Base-by-base conservation (phyloP, 1,140 invertebrate species). In the Papilio xuthus region DNA sequence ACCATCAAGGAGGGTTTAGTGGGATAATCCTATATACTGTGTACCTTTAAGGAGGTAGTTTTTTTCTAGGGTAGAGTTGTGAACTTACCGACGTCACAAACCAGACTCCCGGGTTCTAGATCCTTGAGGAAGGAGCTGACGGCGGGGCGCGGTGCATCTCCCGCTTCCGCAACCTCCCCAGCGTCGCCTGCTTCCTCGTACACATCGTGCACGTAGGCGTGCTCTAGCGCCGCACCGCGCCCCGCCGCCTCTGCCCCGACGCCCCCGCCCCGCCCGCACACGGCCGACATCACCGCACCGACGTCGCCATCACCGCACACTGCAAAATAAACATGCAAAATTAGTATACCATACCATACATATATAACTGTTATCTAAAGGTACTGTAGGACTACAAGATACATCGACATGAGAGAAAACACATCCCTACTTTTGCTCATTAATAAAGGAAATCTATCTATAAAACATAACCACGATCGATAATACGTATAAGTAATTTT, bases 131-230 rank as follows among this genome's bases (percentile, higher is more conserved):
- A 99, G 86, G 97, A 96, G 85, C 96, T 96, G 74, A 99, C 97
- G 83, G 96, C 95, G 26, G 98, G 96, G 77, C 94, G 96, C 28
- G 96, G 96, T 93, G 96, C 96, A 81, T 97, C 97, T 83, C 97
- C 97, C 32, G 85, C 85, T 32, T 83, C 90, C 32, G 96, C 96
- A 93, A 96, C 96, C 81, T 97, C 97, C 84, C 97, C 97, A 23
- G 86, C 85, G 32, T 83, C 90, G 80, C 91, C 92, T 8, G 92
- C 92, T 92, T 98, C 97, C 88, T 98, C 97, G 94, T 99, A 99
- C 75, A 99, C 98, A 88, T 98, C 98, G 93, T 99, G 98, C 23
- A 99, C 98, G 93, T 99, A 99, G 76, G 97, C 97, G 93, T 98
- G 97, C 95, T 99, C 98, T 87, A 99, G 95, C 85, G 97, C 98